Evolutionary conservation across 2,113 vertebrate genomes (phyloP), one percentile per base, ranked within the genome.

Genomic region (Mungos mungo): DNA sequence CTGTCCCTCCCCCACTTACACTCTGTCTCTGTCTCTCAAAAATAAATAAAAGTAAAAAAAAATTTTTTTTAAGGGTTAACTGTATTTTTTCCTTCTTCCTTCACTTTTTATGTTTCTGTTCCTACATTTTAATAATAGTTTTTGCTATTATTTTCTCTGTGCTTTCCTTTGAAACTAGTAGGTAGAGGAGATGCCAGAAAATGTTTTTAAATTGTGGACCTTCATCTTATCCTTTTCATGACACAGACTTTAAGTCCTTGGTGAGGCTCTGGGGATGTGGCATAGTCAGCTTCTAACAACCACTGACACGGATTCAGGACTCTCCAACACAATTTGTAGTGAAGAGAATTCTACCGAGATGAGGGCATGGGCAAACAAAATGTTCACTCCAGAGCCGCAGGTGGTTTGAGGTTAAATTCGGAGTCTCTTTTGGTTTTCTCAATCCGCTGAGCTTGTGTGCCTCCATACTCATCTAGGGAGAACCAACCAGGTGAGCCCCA

Each of bases 291-390:
- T 21, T 66, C 63, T 54, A 27, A 79, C 9, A n/a, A 19, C 52
- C 52, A 54, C 15, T 16, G 16, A 54, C 52, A 54, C 15, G 12
- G 52, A 54, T 54, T 54, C 52, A 19, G 47, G 38, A 11, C 2
- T 72, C 11, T 7, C 33, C 13, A 23, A 15, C 50, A 16, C 19
- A 15, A 82, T 21, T 65, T 50, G 68, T 27, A 35, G 13, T 15
- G 9, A 81, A 80, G 27, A 92, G 76, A 96, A 88, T 35, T 45
- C 71, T 85, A 18, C 45, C 88, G 35, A 65, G 41, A 82, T 13
- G 21, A 45, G 38, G 41, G 19, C 33, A 29, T 21, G 18, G 69
- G 79, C 41, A 45, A 72, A 88, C 31, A 13, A 65, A 57, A 68
- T 2, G 7, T 21, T 74, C 21, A n/a, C 23, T 45, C 68, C 15